phyloP scores from a whole-genome alignment of 2,797 vertebrate species.

The Falco rusticolus region DNA sequence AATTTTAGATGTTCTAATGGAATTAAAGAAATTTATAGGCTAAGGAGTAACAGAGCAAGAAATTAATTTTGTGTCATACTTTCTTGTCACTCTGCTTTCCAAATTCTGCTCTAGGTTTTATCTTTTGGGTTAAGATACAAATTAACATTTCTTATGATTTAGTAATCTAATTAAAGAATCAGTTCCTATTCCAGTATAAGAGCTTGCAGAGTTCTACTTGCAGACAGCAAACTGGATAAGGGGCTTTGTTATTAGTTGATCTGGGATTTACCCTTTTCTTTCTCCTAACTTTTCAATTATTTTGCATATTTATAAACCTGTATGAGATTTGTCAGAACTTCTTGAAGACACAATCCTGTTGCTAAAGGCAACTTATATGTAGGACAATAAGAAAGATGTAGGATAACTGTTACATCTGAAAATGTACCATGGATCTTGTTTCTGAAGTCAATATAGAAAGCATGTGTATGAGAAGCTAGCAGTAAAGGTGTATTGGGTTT shows the following conservation, averaged over 20 bases:
- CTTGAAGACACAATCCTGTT: background rate
- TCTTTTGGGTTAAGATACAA: background rate
- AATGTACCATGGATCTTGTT: background rate
- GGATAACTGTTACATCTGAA: background rate
- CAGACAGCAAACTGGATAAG: background rate
- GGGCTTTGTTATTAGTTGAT: background rate
- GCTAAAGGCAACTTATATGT: background rate
- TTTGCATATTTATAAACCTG: background rate
- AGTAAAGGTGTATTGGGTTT: background rate
- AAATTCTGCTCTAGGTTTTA: background rate
- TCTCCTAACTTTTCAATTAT: background rate
- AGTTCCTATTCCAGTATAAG: background rate
- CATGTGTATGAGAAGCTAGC: background rate
- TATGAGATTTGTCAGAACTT: background rate
- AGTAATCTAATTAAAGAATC: background rate
- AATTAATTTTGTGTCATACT: background rate
- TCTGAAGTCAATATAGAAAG: background rate
- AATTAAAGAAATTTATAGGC: background rate
- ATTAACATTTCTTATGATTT: background rate
- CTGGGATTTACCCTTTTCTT: background rate
- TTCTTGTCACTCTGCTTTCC: background rate
- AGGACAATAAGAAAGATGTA: background rate
- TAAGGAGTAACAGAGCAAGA: background rate
- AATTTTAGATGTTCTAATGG: background rate
- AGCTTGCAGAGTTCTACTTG: background rate